Evolutionary conservation across 2,113 vertebrate genomes (phyloP), one percentile per base, ranked within the genome.

Genomic region (Dromas ardeola): DNA sequence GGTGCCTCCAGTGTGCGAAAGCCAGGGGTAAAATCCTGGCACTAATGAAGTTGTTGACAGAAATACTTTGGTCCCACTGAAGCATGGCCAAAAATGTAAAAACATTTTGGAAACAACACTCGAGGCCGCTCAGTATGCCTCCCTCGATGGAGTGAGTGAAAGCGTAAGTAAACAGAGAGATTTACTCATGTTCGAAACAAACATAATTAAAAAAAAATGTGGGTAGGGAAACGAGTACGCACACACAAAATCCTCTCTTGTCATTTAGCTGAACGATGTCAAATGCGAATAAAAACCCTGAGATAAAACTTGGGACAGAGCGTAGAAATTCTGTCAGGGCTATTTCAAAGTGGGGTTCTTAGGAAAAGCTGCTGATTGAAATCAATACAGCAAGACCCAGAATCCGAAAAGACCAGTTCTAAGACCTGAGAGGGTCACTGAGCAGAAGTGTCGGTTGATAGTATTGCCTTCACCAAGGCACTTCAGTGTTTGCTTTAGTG

Each of bases 321-420:
- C 42, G 72, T 16, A 97, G 89, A 97, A 95, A 97, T 97, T 97
- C 94, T 97, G 95, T 58, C 94, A 96, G 92, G 81, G 92, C 63
- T 97, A 71, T 98, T 98, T 97, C 93, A 72, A 94, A 95, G 93
- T 71, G 89, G 88, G 88, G 92, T 97, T 98, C 97, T 98, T 97
- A 98, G 97, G 97, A 98, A 98, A 98, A 98, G 96, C 96, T 87
- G 70, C 86, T 98, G 98, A 98, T 98, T 98, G 97, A 98, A 99
- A 99, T 98, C 98, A 96, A 98, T 98, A 98, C 30, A 72, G 93
- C 92, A 92, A 97, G 97, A 98, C 97, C 94, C 20, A 56, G 98
- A 98, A 98, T 99, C 97, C 21, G 45, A 98, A 97, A 97, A 97
- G 95, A 95, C 96, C 95, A 98, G 98, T 97, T 97, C 95, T 96